Conservation (phyloP, 2,113 vertebrate species). For the Pedetes capensis region DNA sequence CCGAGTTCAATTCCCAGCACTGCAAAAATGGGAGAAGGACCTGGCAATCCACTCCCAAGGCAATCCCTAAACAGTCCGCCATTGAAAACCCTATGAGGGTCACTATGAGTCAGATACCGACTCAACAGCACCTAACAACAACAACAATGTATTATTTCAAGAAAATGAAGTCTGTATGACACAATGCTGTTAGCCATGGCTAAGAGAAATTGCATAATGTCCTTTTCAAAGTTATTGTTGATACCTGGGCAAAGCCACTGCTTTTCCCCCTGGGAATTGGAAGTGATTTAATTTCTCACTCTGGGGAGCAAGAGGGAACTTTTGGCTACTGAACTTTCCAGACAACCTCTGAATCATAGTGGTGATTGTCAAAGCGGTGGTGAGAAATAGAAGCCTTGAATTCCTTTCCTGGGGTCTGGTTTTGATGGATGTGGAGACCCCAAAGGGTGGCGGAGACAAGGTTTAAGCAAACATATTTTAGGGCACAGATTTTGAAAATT, state of each 20-base stretch:
- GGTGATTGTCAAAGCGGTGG: neutral
- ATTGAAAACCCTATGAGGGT: too few relatives aligned
- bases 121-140: too few relatives aligned
- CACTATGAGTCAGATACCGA: too few relatives aligned
- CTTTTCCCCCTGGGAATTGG: neutral
- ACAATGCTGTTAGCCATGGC: conserved; percentile 48
- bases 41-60: too few relatives aligned
- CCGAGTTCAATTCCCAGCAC: too few relatives aligned
- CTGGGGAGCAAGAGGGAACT: conserved; percentile 55
- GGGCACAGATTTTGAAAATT: conserved; percentile 78
- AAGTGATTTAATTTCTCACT: conserved; percentile 66
- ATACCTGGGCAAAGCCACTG: conserved; percentile 53
- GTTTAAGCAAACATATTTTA: conserved; percentile 78
- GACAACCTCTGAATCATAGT: conserved; percentile 70
- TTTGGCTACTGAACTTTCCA: conserved; percentile 64
- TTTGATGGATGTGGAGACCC: conserved; percentile 75
- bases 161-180: conserved; percentile 56
- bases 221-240: conserved; percentile 59
- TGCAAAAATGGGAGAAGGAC: too few relatives aligned
- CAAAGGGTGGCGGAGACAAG: conserved; percentile 70
- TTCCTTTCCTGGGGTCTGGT: conserved; percentile 76
- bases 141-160: conserved; percentile 24
- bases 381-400: conserved; percentile 65
- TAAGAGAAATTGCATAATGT: neutral
- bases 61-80: too few relatives aligned